Evolutionary conservation across 2,113 vertebrate genomes (phyloP).

Genomic region (Pterocles orientalis): DNA sequence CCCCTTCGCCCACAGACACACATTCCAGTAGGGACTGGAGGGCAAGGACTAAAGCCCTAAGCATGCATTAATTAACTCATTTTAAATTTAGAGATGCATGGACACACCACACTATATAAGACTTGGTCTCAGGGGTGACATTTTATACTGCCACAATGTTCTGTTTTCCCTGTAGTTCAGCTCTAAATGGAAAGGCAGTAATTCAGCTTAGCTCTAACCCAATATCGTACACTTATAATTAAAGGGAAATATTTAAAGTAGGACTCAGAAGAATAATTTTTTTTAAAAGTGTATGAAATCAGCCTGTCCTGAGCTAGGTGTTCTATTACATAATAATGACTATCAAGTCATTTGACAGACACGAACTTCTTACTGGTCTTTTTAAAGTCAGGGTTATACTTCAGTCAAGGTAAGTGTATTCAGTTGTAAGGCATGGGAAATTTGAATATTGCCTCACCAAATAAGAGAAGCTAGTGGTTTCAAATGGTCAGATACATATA

Average conservation of each 20-base stretch:
- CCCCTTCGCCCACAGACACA: background rate
- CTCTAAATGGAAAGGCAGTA: background rate
- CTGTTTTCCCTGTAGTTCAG: background rate
- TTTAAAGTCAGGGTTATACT: background rate
- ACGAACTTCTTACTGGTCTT: background rate
- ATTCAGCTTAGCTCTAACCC: background rate
- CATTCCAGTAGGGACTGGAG: background rate
- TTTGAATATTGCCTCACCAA: background rate
- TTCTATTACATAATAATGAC: too few relatives aligned
- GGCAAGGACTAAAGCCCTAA: conserved; percentile 21
- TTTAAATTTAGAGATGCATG: conserved; percentile 23
- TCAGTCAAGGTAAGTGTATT: background rate
- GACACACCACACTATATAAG: background rate
- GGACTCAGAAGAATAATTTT: background rate
- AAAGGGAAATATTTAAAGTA: conserved; percentile 27
- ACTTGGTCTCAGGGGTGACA: background rate
- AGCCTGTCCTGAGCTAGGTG: background rate
- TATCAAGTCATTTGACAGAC: background rate
- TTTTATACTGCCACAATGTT: background rate
- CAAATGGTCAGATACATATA: background rate
- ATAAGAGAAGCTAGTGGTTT: background rate
- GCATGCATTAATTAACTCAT: conserved; percentile 27
- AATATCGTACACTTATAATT: background rate
- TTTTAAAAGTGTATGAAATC: background rate
- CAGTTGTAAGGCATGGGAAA: background rate